A percentile compares a stretch with the other conserved stretches of the same genome.
Evolutionary conservation across 2,797 vertebrate genomes (phyloP).

Genomic region (Lutra lutra): DNA sequence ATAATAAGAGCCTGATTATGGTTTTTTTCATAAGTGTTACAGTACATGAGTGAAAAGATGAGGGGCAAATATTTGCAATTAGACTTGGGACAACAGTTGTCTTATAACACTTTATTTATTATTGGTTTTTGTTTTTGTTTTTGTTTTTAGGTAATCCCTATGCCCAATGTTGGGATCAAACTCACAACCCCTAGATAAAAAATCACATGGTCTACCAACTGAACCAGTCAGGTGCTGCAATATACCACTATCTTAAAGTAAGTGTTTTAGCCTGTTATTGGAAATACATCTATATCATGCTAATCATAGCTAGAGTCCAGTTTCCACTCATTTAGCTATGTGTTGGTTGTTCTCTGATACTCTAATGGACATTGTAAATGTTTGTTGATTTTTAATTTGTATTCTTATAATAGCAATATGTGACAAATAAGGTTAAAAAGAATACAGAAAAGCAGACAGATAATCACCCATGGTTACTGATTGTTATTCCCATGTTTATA

Average conservation of each 20-base stretch:
- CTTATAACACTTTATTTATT: neutral
- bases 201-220: neutral
- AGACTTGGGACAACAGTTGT: neutral
- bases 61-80: constrained; percentile 21
- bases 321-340: neutral
- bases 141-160: neutral
- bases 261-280: neutral
- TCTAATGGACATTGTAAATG: neutral
- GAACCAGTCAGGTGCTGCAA: neutral
- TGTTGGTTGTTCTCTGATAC: neutral
- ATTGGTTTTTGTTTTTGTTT: no score
- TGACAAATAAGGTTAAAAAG: neutral
- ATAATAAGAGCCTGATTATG: constrained; percentile 60
- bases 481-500: neutral
- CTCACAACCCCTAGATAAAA: neutral
- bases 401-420: constrained; percentile 5
- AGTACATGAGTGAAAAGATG: constrained; percentile 61
- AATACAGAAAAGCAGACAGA: constrained; percentile 46
- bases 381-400: constrained; percentile 42
- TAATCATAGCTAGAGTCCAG: neutral
- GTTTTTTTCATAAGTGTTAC: constrained; percentile 65
- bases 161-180: neutral
- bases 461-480: neutral
- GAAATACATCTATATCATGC: neutral
- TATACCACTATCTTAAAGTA: neutral